Percentiles rank a stretch among this genome's conserved stretches.
Evolutionary conservation across 2,113 vertebrate genomes (phyloP).

Genomic region (Silurus glanis): DNA sequence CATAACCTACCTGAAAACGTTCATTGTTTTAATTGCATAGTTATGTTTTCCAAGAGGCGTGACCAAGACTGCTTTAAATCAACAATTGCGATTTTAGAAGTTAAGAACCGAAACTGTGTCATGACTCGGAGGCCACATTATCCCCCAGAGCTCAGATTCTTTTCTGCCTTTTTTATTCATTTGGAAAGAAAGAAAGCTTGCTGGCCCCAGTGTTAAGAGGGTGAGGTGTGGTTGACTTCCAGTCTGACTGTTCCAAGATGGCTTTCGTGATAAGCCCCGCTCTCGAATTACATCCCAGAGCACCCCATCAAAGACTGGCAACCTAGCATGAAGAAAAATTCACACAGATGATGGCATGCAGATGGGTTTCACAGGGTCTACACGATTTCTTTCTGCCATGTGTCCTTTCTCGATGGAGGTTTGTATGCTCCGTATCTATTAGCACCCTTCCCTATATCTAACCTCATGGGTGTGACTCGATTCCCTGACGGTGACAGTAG

Average conservation of each 20-base stretch:
- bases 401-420: background rate
- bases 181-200: constrained; percentile 24
- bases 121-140: background rate
- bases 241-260: constrained; percentile 47
- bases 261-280: constrained; percentile 33
- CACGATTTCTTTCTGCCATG: constrained; percentile 5
- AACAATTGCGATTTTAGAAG: background rate
- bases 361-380: constrained; percentile 19
- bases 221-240: constrained; percentile 49
- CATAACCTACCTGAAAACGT: background rate
- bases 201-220: constrained; percentile 31
- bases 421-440: background rate
- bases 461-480: constrained; percentile 10
- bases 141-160: background rate
- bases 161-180: constrained; percentile 2
- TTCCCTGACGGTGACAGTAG: background rate
- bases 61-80: background rate
- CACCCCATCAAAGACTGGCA: constrained; percentile 45
- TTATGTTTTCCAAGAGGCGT: background rate
- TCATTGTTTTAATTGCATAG: constrained; percentile 19
- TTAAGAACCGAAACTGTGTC: background rate
- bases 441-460: background rate
- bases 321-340: constrained; percentile 29
- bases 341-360: constrained; percentile 41
- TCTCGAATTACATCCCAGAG: constrained; percentile 44